Conservation (phyloP, 1,140 invertebrate genomes). For the Neodiprion fabricii region DNA sequence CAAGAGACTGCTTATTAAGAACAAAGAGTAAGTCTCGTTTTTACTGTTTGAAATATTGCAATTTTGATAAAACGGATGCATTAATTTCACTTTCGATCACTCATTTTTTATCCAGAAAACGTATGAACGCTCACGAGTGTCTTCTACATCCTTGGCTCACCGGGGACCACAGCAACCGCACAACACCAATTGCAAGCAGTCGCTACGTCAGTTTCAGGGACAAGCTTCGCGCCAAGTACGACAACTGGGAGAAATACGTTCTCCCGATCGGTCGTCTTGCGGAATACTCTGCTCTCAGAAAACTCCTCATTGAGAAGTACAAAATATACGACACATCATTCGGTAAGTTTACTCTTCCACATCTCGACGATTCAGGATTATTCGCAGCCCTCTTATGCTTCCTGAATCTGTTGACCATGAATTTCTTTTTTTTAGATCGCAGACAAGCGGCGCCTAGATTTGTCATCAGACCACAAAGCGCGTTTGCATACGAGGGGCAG, state of each 20-base stretch:
- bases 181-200: constrained; percentile 78
- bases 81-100: constrained; percentile 1
- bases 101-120: constrained; percentile 70
- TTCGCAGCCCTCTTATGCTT: background rate
- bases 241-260: constrained; percentile 91
- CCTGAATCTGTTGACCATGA: constrained; percentile 5
- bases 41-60: constrained; percentile 9
- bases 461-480: constrained; percentile 94
- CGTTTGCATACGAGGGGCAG: constrained; percentile 96
- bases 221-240: constrained; percentile 83
- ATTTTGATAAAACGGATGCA: constrained; percentile 4
- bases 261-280: constrained; percentile 95
- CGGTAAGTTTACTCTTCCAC: constrained; percentile 65
- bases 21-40: constrained; percentile 82
- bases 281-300: constrained; percentile 97
- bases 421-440: constrained; percentile 72
- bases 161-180: constrained; percentile 79
- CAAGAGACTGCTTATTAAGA: constrained; percentile 87
- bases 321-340: constrained; percentile 95
- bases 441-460: constrained; percentile 97
- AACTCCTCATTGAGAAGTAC: constrained; percentile 95
- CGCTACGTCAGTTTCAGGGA: constrained; percentile 89
- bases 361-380: background rate
- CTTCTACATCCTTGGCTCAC: constrained; percentile 94
- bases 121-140: constrained; percentile 98